These are phyloP conservation scores for Odontomyia ornata DNA, from an alignment of 2,888 invertebrate genomes.

Conservation along the genomic window DNA sequence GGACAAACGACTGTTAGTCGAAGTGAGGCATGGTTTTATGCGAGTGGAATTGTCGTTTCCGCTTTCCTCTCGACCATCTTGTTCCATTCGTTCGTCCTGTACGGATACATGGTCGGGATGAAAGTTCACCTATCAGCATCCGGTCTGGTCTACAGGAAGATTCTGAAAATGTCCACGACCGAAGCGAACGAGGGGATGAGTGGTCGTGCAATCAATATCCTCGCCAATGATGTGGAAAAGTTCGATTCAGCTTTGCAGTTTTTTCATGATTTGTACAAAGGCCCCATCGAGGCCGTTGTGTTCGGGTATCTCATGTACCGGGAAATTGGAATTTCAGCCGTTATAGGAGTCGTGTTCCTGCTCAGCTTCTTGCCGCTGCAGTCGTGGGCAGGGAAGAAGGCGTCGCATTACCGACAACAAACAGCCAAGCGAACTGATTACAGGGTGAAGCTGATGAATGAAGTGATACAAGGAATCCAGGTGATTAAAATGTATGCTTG, in stretches of 20 bases:
- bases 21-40: constrained; percentile 71
- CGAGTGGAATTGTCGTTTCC: constrained; percentile 70
- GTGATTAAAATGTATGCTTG: constrained; percentile 92
- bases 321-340: constrained; percentile 72
- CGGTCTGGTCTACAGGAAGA: constrained; percentile 78
- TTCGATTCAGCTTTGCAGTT: constrained; percentile 92
- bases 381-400: constrained; percentile 76
- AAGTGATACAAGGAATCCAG: constrained; percentile 83
- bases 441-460: constrained; percentile 88
- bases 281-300: constrained; percentile 71
- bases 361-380: constrained; percentile 78
- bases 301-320: constrained; percentile 67
- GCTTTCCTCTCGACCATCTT: constrained; percentile 68
- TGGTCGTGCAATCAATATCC: constrained; percentile 83
- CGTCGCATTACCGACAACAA: constrained; percentile 71
- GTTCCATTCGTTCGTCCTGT: constrained; percentile 79
- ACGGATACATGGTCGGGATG: constrained; percentile 75
- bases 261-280: constrained; percentile 91
- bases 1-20: constrained; percentile 66
- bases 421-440: constrained; percentile 85
- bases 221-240: constrained; percentile 93
- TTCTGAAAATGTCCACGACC: constrained; percentile 76
- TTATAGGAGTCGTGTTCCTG: constrained; percentile 76
- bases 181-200: constrained; percentile 85
- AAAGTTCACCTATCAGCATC: constrained; percentile 76